Evolutionary conservation across 2,113 vertebrate species (phyloP).

Genomic region (Seriola rivoliana): DNA sequence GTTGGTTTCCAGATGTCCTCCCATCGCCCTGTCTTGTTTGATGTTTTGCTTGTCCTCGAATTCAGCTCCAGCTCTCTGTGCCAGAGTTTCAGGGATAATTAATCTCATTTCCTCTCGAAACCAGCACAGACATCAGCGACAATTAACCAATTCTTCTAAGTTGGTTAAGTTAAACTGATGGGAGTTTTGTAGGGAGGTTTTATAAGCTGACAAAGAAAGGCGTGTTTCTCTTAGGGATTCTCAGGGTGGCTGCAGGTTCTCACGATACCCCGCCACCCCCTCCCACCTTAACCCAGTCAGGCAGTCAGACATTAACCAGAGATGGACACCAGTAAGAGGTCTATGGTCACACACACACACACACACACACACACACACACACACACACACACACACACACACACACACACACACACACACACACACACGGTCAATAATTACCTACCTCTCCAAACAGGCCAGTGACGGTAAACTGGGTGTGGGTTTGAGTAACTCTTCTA

Average conservation of each 20-base stretch:
- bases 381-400: conserved; percentile 1
- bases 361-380: conserved; percentile 32
- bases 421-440: conserved; percentile 62
- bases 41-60: conserved; percentile 52
- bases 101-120: conserved; percentile 71
- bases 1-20: conserved; percentile 58
- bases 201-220: conserved; percentile 50
- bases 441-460: conserved; percentile 55
- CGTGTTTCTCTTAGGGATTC: conserved; percentile 51
- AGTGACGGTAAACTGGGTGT: conserved; percentile 38
- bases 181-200: conserved; percentile 29
- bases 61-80: conserved; percentile 25
- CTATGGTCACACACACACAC: conserved; percentile 11
- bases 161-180: conserved; percentile 27
- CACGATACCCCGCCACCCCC: conserved; percentile 21
- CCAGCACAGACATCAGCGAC: conserved; percentile 45
- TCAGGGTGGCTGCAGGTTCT: conserved; percentile 52
- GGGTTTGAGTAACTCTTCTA: conserved; percentile 17
- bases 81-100: conserved; percentile 64
- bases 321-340: conserved; percentile 41
- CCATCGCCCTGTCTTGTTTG: conserved; percentile 53
- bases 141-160: conserved; percentile 52
- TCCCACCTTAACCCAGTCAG: neutral
- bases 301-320: conserved; percentile 71
- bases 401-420: conserved; percentile 19